A percentile compares a stretch with the other conserved stretches of the same genome.
phyloP scores from a whole-genome alignment of 1,140 invertebrate species.

The Homarus americanus region DNA sequence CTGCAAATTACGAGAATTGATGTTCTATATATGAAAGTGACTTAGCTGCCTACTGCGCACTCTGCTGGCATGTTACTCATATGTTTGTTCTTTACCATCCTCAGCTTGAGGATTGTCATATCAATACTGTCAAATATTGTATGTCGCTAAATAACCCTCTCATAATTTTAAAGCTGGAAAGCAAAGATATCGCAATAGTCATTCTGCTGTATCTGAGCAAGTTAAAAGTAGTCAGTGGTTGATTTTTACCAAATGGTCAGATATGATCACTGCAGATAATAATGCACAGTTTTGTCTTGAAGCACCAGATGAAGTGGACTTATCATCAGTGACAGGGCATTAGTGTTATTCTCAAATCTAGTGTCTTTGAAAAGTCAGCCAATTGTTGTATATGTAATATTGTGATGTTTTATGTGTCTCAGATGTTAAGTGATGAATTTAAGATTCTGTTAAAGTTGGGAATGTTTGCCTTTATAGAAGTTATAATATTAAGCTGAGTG shows the following conservation, averaged over 20 bases:
- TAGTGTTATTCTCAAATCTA: slow-evolving; percentile 59
- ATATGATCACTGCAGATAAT: not conserved
- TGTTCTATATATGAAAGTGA: not conserved
- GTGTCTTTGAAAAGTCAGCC: slow-evolving; percentile 68
- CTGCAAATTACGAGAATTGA: not conserved
- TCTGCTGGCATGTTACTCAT: not conserved
- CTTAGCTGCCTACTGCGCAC: not conserved
- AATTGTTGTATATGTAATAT: slow-evolving; percentile 65
- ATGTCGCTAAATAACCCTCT: not conserved
- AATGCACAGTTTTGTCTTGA: slow-evolving; percentile 19
- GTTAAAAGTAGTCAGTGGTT: not conserved
- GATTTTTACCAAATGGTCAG: not conserved
- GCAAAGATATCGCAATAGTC: not conserved
- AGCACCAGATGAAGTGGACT: slow-evolving; percentile 12
- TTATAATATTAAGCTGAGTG: slow-evolving; percentile 38
- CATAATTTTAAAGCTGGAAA: not conserved
- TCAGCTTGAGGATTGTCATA: not conserved
- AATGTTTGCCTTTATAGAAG: slow-evolving; percentile 49
- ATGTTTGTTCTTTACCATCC: not conserved
- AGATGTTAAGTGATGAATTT: slow-evolving; percentile 53
- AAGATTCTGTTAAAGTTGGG: slow-evolving; percentile 45
- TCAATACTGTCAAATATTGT: slow-evolving; percentile 6
- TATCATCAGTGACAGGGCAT: slow-evolving; percentile 30
- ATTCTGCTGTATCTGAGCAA: slow-evolving; percentile 4
- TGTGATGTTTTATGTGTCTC: slow-evolving; percentile 67